phyloP scores from a whole-genome alignment of 2,797 vertebrate genomes.

The Synanceia verrucosa region DNA sequence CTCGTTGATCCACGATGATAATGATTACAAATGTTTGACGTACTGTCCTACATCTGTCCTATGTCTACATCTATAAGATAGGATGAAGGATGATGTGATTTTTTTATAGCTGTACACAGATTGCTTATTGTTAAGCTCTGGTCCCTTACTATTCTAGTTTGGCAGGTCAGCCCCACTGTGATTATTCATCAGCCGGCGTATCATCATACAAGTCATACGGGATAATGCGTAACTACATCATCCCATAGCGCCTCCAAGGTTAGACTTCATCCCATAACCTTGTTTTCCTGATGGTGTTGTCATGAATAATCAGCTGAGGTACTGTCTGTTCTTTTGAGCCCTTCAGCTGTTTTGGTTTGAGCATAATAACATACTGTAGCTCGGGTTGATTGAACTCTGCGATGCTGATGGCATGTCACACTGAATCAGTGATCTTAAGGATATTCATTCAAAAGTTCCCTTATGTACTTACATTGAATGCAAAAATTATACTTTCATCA shows the following conservation, averaged over 20 bases:
- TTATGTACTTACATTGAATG: not conserved
- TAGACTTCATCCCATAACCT: conserved; percentile 21
- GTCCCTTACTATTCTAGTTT: conserved; percentile 27
- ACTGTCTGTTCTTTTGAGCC: conserved; percentile 38
- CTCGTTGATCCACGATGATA: conserved; percentile 14
- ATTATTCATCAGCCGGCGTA: conserved; percentile 44
- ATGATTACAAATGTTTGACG: conserved; percentile 36
- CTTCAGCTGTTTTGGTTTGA: conserved; percentile 45
- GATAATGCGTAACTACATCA: conserved; percentile 12
- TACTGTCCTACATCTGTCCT: conserved; percentile 23
- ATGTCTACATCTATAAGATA: conserved; percentile 20
- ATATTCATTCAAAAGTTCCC: conserved; percentile 11
- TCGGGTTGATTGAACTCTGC: conserved; percentile 23
- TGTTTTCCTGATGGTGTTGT: conserved; percentile 43
- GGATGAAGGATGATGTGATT: conserved; percentile 28
- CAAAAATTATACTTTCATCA: not conserved
- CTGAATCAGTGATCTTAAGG: conserved; percentile 26
- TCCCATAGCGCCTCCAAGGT: conserved; percentile 29
- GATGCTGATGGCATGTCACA: conserved; percentile 4
- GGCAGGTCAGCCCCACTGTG: conserved; percentile 34
- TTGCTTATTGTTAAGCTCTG: conserved; percentile 28
- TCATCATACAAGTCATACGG: conserved; percentile 36
- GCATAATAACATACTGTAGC: conserved; percentile 5
- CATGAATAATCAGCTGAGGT: conserved; percentile 51
- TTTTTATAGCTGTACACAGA: conserved; percentile 3